Base-by-base conservation (phyloP, 2,797 vertebrate genomes). In the Lateolabrax maculatus region DNA sequence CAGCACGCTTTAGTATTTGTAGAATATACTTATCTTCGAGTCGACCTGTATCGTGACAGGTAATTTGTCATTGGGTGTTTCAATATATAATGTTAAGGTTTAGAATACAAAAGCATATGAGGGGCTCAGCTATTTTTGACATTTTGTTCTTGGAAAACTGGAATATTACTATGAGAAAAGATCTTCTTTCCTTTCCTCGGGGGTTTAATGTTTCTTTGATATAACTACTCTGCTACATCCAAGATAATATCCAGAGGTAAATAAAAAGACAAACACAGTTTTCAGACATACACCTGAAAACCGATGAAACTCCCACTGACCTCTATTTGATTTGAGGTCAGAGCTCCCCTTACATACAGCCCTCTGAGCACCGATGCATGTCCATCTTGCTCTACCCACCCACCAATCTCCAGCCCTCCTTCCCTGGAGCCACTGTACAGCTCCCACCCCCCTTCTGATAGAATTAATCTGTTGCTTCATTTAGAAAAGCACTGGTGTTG, bases 381-480 rank as follows among this genome's bases (percentile, higher is more conserved):
- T 11, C 16, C 10, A 19, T n/a, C n/a, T 52, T 16, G 43, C 62
- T 58, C 75, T 56, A 37, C 72, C 81, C 58, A 51, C 36, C 44
- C 13, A 23, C 44, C 56, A 11, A 31, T 51, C 44, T 27, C 49
- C 48, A 48, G 53, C 27, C 37, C 39, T 56, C 27, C 9, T 1
- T 34, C 29, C 65, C 36, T 44, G 46, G 27, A 68, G 37, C 49
- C 46, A 39, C 16, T 18, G 13, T 25, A 2, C 19, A 44, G 12
- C 34, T 55, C 64, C 19, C 69, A 64, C 41, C 29, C 29, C 25
- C 16, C 2, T 39, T 64, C 71, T 66, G 43, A 69, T 55, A 77
- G 31, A 81, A 74, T 77, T 65, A 87, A 85, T 78, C 77, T 77
- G 68, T 61, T 60, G 74, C 81, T 83, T 79, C 36, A 73, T 88